These are phyloP conservation scores for Platycnemis pennipes DNA, from an alignment of 2,888 invertebrate species.

Conservation along the genomic window DNA sequence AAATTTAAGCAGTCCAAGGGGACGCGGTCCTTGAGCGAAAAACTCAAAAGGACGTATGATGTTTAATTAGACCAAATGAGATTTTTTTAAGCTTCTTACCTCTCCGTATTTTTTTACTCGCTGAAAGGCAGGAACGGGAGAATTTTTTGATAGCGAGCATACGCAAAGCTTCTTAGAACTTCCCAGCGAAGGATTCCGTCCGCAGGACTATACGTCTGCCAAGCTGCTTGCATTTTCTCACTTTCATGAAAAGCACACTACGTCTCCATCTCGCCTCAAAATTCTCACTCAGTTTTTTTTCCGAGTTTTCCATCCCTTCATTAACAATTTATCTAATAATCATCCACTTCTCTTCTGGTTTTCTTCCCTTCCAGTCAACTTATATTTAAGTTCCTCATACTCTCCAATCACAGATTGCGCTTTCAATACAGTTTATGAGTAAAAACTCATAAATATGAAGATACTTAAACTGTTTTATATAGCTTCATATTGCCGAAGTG, in stretches of 20 bases:
- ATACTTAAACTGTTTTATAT: no score
- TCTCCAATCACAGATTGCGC: no score
- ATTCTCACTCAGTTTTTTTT: background rate
- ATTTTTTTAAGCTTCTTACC: background rate
- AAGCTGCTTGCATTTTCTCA: background rate
- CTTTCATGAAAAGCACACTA: background rate
- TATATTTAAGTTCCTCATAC: no score
- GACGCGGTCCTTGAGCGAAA: background rate
- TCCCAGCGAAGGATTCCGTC: background rate
- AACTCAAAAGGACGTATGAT: background rate
- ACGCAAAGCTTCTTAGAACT: background rate
- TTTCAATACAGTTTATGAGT: no score
- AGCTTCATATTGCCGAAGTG: no score
- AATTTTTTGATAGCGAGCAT: background rate
- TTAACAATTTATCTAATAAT: background rate
- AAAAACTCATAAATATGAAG: no score
- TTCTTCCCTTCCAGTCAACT: no score
- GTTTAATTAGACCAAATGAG: background rate
- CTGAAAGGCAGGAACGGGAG: background rate
- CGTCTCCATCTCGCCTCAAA: background rate
- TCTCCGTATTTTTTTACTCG: background rate
- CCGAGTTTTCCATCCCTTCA: background rate
- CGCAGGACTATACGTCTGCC: background rate
- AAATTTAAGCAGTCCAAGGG: background rate
- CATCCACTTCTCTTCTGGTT: no score